Evolutionary conservation across 2,888 invertebrate species (phyloP).

Genomic region (Rapana venosa): DNA sequence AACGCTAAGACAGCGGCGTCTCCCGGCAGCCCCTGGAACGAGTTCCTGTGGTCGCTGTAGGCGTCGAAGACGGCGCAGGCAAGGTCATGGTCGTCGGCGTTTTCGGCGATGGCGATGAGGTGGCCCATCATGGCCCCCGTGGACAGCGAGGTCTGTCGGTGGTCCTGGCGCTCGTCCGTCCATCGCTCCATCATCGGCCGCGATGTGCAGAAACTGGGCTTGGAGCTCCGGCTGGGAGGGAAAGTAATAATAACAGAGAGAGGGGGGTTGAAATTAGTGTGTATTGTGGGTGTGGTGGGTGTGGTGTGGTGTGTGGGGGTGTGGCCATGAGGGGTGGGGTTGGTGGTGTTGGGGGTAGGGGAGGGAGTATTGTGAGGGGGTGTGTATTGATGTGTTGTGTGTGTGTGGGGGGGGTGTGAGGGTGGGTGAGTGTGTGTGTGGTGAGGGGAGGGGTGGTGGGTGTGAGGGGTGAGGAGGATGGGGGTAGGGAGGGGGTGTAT

Average conservation of each 20-base stretch:
- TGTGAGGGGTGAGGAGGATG: no score
- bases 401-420: no score
- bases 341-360: no score
- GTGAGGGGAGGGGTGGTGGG: no score
- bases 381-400: no score
- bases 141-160: conserved; percentile 28
- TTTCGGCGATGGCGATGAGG: conserved; percentile 39
- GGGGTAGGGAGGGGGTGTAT: no score
- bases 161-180: conserved; percentile 78
- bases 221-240: conserved; percentile 31
- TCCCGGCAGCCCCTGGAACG: conserved; percentile 7
- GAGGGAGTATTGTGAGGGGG: no score
- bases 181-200: conserved; percentile 80
- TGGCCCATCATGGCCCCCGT: conserved; percentile 36
- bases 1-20: conserved; percentile 10
- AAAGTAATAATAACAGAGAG: no score
- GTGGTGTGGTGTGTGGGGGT: background rate
- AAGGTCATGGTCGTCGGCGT: conserved; percentile 19
- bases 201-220: conserved; percentile 77
- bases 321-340: no score
- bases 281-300: background rate
- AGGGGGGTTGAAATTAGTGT: background rate
- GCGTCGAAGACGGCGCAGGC: conserved; percentile 31
- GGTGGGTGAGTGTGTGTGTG: no score
- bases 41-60: conserved; percentile 21